These are phyloP conservation scores for Oryzias woworae DNA, from an alignment of 2,113 vertebrate species.

Conservation along the genomic window DNA sequence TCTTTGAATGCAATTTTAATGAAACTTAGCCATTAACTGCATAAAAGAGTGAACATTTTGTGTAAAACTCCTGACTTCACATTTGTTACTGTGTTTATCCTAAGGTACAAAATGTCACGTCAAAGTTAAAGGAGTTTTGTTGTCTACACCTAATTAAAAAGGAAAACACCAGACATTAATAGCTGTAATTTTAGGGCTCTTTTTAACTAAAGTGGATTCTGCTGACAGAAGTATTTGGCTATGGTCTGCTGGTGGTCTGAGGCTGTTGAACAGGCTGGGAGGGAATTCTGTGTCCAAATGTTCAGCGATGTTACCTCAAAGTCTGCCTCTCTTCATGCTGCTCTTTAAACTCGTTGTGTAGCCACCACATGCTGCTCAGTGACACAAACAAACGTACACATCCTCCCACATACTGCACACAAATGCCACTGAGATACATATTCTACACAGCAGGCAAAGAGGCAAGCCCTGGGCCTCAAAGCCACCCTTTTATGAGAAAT, in stretches of 20 bases:
- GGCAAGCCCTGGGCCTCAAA: not conserved
- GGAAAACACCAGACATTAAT: no score
- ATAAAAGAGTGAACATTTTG: no score
- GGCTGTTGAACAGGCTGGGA: slow-evolving; percentile 32
- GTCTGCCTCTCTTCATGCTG: slow-evolving; percentile 26
- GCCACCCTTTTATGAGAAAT: not conserved
- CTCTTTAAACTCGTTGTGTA: slow-evolving; percentile 44
- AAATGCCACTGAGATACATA: slow-evolving; percentile 13
- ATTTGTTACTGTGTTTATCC: no score
- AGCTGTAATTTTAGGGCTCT: no score
- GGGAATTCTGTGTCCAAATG: slow-evolving; percentile 18
- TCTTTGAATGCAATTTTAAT: no score
- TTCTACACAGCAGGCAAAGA: slow-evolving; percentile 20
- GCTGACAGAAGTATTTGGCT: slow-evolving; percentile 11
- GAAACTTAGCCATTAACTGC: no score
- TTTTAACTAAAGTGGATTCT: not conserved
- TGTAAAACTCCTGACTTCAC: no score
- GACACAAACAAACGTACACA: slow-evolving; percentile 22
- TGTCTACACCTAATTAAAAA: no score
- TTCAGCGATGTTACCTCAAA: slow-evolving; percentile 31
- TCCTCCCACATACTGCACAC: slow-evolving; percentile 5
- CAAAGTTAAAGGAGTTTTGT: no score
- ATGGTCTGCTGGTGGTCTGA: slow-evolving; percentile 32
- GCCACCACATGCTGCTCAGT: slow-evolving; percentile 38
- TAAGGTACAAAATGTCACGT: no score